phyloP scores from a whole-genome alignment of 1,140 invertebrate species.

The Drosophila elegans region DNA sequence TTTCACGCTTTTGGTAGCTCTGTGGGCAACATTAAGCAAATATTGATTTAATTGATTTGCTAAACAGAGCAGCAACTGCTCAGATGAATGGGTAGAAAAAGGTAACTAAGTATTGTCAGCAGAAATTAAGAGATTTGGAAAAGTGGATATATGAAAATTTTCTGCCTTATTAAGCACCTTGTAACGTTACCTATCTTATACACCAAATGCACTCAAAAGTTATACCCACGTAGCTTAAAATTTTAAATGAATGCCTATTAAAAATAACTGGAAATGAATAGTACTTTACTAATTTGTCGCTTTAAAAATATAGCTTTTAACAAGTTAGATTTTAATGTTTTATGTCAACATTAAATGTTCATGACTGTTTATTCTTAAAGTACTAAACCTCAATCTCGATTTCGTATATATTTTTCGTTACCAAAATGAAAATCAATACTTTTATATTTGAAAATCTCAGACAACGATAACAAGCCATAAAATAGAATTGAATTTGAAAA shows the following conservation, averaged over 20 bases:
- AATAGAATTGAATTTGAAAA: conserved; percentile 44
- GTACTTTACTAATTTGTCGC: too few species aligned
- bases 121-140: background rate
- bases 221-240: too few species aligned
- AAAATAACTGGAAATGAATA: too few species aligned
- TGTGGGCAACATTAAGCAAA: conserved; percentile 55
- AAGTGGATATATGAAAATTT: background rate
- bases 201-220: too few species aligned
- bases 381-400: background rate
- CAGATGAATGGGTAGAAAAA: background rate
- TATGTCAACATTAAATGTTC: too few species aligned
- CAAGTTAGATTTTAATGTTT: too few species aligned
- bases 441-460: conserved; percentile 14
- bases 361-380: background rate
- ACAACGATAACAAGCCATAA: conserved; percentile 25
- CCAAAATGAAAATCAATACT: conserved; percentile 34
- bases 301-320: too few species aligned
- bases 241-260: too few species aligned
- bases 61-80: conserved; percentile 44
- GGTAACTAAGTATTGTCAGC: background rate
- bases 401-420: background rate
- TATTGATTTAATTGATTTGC: conserved; percentile 79
- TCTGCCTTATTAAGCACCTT: background rate
- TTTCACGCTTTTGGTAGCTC: conserved; percentile 69
- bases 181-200: too few species aligned